Evolutionary conservation across 2,113 vertebrate genomes (phyloP), one percentile per base, ranked within the genome.

Genomic region (Phasianus colchicus): DNA sequence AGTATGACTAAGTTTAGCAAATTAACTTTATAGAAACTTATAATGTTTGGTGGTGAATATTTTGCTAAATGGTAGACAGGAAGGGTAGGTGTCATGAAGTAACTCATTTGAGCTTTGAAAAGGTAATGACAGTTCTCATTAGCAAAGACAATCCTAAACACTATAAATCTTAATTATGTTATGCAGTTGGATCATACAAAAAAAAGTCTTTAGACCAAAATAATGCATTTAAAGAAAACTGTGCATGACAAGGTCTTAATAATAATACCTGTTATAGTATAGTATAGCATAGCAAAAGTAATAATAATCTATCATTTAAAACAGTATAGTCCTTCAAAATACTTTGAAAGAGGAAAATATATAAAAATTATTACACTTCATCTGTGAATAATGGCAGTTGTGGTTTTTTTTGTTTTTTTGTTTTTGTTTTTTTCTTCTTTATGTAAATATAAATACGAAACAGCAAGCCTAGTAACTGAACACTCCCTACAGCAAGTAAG

Each of bases 41-140:
- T 3, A 3, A 3, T 38, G 2, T 43, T 84, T 85, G 8, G 0
- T 43, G 5, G 7, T 67, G 13, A 10, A 2, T 8, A 48, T 73
- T 52, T 73, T 8, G 10, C 3, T 21, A 47, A 60, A 20, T 24
- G 17, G 69, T 27, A 66, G 20, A 13, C 1, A 47, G 60, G 11
- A 91, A 86, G 18, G 11, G 9, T 13, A 75, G 4, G 9, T 29
- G 13, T 70, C 18, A 25, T 47, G 9, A 54, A 87, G 30, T 29
- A 64, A 69, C 14, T 71, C 18, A 55, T 29, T 10, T 34, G 18
- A 71, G 15, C 11, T 75, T 60, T 27, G 10, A 40, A 36, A 14
- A 64, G 16, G 16, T 7, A 9, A 27, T 7, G 1, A 32, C 9
- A 55, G 10, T 38, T 84, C 74, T 71, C 3, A 36, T 58, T 48